Evolutionary conservation across 2,797 vertebrate species (phyloP), one percentile per base, ranked within the genome.

Genomic region (Gobionotothen gibberifrons): DNA sequence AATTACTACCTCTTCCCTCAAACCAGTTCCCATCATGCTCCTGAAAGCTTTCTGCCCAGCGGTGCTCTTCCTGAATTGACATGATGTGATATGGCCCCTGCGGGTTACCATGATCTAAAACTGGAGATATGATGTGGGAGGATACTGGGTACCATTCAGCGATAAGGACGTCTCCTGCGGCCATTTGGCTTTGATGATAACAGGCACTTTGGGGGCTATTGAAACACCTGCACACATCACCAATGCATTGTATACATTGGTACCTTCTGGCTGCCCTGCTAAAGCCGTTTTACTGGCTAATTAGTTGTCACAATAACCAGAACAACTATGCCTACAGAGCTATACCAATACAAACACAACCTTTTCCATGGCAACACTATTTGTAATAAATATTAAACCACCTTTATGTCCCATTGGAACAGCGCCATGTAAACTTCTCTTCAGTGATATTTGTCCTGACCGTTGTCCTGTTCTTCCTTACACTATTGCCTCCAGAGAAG

Each of bases 1-100:
- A 85, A 90, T 90, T 82, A 86, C 47, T 67, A 79, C 51, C 47
- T 84, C 79, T 79, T 75, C 56, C 64, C 65, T 63, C 3, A 66
- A 76, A 79, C 69, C 81, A 66, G 59, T 84, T 79, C 66, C 67
- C 74, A 81, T 77, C 69, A 0, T 36, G 21, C 62, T 74, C 13
- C 26, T 63, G 52, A 67, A 69, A 69, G 76, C 74, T 76, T 71
- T 61, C 42, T 57, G 58, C 71, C 62, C 48, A 40, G 21, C 3
- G 9, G 57, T 44, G 42, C 40, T 61, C 47, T 61, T 64, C 67
- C 57, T 66, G 48, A 86, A 64, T 62, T 74, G 36, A 67, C 21
- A 61, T 46, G 36, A 71, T 62, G 59, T 21, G 66, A 78, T 79
- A 40, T 11, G 43, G 54, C 39, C 39, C 40, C 51, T 10, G 39